Base-by-base conservation (phyloP, 2,113 vertebrate species). In the Diglossa brunneiventris region DNA sequence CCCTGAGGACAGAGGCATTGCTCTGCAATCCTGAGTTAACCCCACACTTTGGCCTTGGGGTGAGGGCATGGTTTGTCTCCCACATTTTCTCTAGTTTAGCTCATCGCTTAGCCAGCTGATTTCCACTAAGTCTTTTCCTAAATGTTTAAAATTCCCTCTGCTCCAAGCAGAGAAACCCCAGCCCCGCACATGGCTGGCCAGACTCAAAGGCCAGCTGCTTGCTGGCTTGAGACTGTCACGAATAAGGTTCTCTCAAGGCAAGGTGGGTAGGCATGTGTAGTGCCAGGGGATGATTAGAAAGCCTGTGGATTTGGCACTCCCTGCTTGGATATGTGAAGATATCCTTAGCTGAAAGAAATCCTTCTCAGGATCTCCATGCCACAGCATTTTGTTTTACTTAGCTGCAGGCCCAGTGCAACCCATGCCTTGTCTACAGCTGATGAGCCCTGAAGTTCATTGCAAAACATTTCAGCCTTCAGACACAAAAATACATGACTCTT, bases 31-130 rank as follows among this genome's bases (percentile, higher is more conserved):
- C 82, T 0, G 3, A 87, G 58, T 47, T 94, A 89, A 94, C 83
- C 64, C 83, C 72, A 85, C 67, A 31, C 46, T 94, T 90, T 80
- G 75, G 85, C 94, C 88, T 85, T 88, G 75, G 76, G 79, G 30
- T 85, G 63, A 88, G 37, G 87, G 53, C 78, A 94, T 90, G 62
- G 35, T 88, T 93, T 91, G 58, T 85, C 84, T 96, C 63, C 87
- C 37, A 49, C 59, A 56, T 95, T 90, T 93, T 90, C 75, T 61
- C n/a, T 46, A 49, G 23, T 22, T 53, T 93, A 83, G 63, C 30
- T 91, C 83, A 83, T 89, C 17, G 0, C 42, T 95, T 56, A 91
- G 58, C 41, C 39, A 76, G 37, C 31, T 80, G 70, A 73, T 94
- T 96, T 93, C 24, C 31, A n/a, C 69, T 27, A 52, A 69, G 41